A percentile compares a stretch with the other conserved stretches of the same genome.
These are phyloP conservation scores for Plebejus melissa DNA, from an alignment of 2,888 invertebrate species.

Conservation along the genomic window DNA sequence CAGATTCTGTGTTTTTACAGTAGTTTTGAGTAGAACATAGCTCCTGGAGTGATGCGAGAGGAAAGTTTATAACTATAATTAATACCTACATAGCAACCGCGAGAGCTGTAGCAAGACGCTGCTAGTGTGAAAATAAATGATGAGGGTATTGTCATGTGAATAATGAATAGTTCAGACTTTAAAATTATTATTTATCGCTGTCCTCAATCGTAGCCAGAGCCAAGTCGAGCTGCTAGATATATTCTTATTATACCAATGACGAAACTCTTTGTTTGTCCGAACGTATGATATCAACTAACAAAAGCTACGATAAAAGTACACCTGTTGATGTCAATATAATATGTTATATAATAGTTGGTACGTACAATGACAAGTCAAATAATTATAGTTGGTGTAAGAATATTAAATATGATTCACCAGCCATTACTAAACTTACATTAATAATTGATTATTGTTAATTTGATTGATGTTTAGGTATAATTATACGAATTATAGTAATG, in stretches of 20 bases:
- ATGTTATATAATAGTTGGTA: no score
- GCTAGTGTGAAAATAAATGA: neutral
- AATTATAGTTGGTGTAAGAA: neutral
- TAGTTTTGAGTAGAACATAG: no score
- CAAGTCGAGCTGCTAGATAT: neutral
- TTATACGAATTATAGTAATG: neutral
- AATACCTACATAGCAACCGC: neutral
- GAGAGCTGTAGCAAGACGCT: neutral
- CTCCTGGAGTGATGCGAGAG: no score
- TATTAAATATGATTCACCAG: neutral
- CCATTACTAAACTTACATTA: neutral
- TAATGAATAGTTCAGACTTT: neutral
- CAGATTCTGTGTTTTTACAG: no score
- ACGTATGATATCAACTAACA: neutral
- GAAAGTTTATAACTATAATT: no score
- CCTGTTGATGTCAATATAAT: neutral
- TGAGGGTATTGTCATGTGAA: neutral
- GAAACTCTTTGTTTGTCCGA: slow-evolving; percentile 4
- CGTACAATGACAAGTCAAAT: neutral
- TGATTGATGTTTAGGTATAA: neutral
- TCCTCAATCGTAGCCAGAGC: neutral
- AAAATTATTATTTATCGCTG: neutral
- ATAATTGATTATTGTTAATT: neutral
- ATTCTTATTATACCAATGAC: slow-evolving; percentile 1
- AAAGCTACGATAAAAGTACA: neutral